Conservation (phyloP, 2,888 invertebrate genomes). For the Hermodice carunculata region DNA sequence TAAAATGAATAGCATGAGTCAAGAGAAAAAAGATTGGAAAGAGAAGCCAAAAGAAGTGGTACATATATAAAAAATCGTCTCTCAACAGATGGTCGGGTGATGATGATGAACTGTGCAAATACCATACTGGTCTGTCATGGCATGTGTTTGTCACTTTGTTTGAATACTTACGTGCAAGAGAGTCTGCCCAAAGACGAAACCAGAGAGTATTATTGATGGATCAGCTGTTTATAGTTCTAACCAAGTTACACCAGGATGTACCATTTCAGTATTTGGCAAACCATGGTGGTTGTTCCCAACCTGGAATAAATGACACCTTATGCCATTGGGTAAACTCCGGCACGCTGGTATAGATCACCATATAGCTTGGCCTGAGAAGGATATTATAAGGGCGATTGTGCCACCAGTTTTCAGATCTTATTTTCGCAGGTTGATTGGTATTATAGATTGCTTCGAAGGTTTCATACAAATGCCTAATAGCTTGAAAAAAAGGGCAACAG, state of each 20-base stretch:
- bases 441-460: slow-evolving; percentile 12
- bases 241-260: not conserved
- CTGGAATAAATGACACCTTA: not conserved
- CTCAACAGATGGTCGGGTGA: no score
- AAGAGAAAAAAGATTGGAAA: no score
- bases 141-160: not conserved
- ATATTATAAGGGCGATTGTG: not conserved
- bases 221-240: not conserved
- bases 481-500: not conserved
- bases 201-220: not conserved
- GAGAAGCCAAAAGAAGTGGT: no score
- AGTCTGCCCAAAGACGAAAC: not conserved
- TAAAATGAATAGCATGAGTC: no score
- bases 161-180: not conserved
- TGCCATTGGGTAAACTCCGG: not conserved
- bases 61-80: no score
- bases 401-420: not conserved
- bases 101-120: no score
- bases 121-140: slow-evolving; percentile 7
- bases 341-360: not conserved
- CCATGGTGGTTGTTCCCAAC: not conserved
- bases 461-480: not conserved
- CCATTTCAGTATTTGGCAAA: slow-evolving; percentile 4
- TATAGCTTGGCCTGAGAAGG: slow-evolving; percentile 9
- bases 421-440: not conserved